phyloP scores from a whole-genome alignment of 2,888 invertebrate species.

The Oscheius myriophilus region DNA sequence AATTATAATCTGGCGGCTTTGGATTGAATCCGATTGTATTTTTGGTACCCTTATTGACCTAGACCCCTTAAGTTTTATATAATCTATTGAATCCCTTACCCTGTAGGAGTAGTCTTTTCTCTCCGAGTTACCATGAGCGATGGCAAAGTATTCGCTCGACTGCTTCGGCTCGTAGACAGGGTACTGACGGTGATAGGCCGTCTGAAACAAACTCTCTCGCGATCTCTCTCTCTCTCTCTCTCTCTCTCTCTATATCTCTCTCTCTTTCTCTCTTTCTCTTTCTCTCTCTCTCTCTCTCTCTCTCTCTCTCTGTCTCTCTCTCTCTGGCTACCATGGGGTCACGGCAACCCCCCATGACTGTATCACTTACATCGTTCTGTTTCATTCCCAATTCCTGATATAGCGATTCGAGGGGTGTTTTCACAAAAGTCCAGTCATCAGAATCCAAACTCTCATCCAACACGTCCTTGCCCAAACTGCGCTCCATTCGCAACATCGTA shows the following conservation, averaged over 20 bases:
- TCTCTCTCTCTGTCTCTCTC: conserved; percentile 33
- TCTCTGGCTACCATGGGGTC: too few species aligned
- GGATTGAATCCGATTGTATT: too few species aligned
- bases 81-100: conserved; percentile 1
- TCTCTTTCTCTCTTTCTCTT: not conserved
- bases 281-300: conserved; percentile 28
- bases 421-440: conserved; percentile 41
- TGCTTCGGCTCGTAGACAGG: conserved; percentile 68
- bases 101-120: conserved; percentile 28
- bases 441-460: conserved; percentile 58
- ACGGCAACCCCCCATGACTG: too few species aligned
- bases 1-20: too few species aligned
- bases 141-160: conserved; percentile 64
- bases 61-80: conserved; percentile 6
- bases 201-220: too few species aligned
- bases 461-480: conserved; percentile 59
- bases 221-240: too few species aligned
- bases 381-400: conserved; percentile 60
- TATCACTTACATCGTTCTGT: conserved; percentile 23
- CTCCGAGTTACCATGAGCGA: conserved; percentile 43
- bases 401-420: conserved; percentile 60
- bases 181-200: conserved; percentile 49
- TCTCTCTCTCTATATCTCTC: too few species aligned
- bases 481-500: conserved; percentile 63
- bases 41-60: too few species aligned